Conservation (phyloP, 2,888 invertebrate genomes). For the Lycophotia porphyrea region DNA sequence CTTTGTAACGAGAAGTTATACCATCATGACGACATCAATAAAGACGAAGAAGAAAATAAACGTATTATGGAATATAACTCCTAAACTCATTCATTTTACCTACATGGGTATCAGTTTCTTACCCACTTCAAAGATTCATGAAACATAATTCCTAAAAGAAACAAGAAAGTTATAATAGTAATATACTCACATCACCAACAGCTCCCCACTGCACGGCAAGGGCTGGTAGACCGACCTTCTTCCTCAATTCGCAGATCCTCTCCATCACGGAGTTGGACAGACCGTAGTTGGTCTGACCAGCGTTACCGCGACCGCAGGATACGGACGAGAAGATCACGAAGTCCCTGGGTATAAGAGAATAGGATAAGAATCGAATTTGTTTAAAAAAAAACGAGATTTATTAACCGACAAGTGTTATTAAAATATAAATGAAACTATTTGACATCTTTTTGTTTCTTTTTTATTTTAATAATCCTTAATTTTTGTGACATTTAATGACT, state of each 20-base stretch:
- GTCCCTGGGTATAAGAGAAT: slow-evolving; percentile 82
- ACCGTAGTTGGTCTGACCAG: slow-evolving; percentile 97
- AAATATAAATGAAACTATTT: too few relatives aligned
- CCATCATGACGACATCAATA: too few relatives aligned
- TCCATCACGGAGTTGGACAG: slow-evolving; percentile 98
- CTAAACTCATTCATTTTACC: neutral
- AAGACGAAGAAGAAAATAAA: too few relatives aligned
- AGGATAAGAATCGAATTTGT: too few relatives aligned
- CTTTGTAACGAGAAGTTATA: too few relatives aligned
- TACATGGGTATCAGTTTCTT: neutral
- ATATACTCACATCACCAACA: slow-evolving; percentile 94
- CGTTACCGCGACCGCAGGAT: slow-evolving; percentile 97
- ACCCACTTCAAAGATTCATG: neutral
- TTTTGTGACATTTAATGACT: too few relatives aligned
- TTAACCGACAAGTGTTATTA: too few relatives aligned
- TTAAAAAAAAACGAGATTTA: too few relatives aligned
- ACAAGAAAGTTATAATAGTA: neutral
- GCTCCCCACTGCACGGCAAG: slow-evolving; percentile 98
- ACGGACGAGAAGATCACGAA: slow-evolving; percentile 98
- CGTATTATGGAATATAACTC: too few relatives aligned
- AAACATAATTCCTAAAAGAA: neutral
- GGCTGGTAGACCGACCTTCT: slow-evolving; percentile 93
- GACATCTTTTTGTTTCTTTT: too few relatives aligned
- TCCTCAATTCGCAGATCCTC: slow-evolving; percentile 94
- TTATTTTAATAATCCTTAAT: too few relatives aligned